These are phyloP conservation scores for Aphidius ervi DNA, from an alignment of 1,140 invertebrate genomes.

Conservation along the genomic window DNA sequence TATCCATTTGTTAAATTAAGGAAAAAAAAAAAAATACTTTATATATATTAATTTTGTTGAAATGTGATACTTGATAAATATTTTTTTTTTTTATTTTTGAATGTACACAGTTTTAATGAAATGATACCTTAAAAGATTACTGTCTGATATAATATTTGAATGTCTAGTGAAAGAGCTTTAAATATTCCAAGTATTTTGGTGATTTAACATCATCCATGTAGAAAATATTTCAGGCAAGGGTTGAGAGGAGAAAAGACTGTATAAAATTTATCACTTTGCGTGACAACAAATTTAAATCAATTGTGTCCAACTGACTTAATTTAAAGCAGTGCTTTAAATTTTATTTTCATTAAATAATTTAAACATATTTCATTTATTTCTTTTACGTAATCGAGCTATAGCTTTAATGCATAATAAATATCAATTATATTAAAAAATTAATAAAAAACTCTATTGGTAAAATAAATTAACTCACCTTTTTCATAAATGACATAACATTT, in stretches of 20 bases:
- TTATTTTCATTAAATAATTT: no score
- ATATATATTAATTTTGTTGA: no score
- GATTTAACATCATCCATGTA: neutral
- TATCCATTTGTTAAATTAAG: no score
- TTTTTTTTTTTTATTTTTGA: no score
- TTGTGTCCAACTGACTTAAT: constrained; percentile 13
- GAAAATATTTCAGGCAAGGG: neutral
- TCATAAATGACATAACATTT: constrained; percentile 78
- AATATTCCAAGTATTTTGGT: constrained; percentile 6
- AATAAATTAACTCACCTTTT: constrained; percentile 63
- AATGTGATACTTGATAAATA: no score
- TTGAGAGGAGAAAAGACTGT: neutral
- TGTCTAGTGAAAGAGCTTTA: neutral
- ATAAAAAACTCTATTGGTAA: no score
- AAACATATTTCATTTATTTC: constrained; percentile 16
- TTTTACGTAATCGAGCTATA: neutral
- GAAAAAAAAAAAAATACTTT: no score
- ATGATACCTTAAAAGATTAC: neutral
- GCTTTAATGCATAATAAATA: no score
- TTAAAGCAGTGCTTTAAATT: neutral
- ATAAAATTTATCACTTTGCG: constrained; percentile 9
- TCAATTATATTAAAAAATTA: no score
- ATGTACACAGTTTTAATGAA: no score
- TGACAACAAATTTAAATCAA: constrained; percentile 17
- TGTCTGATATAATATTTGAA: neutral